Evolutionary conservation across 2,797 vertebrate species (phyloP).

Genomic region (Apodemus agrarius): DNA sequence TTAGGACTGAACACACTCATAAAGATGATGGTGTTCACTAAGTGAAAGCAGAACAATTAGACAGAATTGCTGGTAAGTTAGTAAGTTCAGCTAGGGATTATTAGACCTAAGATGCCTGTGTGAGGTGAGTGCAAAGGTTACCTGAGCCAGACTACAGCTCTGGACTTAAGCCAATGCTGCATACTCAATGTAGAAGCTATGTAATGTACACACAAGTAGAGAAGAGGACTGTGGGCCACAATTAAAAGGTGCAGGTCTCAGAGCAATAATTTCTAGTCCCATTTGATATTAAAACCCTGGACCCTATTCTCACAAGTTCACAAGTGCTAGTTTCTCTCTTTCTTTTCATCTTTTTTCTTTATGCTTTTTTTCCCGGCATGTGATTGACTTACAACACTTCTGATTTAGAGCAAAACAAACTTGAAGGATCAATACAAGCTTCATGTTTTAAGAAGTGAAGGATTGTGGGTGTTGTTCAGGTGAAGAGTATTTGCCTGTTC

Average conservation of each 20-base stretch:
- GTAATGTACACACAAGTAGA: neutral
- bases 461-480: fast-evolving
- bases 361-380: neutral
- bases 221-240: neutral
- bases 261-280: neutral
- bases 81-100: neutral
- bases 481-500: neutral
- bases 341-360: neutral
- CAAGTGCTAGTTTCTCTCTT: neutral
- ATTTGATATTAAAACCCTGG: neutral
- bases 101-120: neutral
- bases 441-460: neutral
- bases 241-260: neutral
- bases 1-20: neutral
- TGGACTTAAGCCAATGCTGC: neutral
- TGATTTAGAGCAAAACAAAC: neutral
- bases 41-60: neutral
- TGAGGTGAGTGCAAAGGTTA: neutral
- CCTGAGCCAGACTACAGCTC: neutral
- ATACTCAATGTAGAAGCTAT: neutral
- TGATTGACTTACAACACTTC: neutral
- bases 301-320: neutral
- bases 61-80: neutral
- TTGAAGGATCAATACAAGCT: neutral
- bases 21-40: neutral